phyloP scores from a whole-genome alignment of 1,140 invertebrate species.

The Elysia chlorotica region DNA sequence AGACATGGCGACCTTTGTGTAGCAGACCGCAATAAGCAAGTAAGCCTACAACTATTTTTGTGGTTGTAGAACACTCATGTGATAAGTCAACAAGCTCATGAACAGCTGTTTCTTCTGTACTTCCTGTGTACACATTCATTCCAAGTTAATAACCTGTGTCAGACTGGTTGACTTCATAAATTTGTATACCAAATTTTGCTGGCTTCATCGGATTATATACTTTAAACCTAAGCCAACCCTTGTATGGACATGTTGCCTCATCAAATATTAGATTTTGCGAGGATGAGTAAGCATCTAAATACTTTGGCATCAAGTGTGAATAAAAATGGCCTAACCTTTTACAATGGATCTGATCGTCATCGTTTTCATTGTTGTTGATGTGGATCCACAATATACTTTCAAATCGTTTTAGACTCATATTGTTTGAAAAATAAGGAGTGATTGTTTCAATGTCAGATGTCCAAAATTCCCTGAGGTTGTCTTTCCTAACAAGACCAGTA shows the following conservation, averaged over 20 bases:
- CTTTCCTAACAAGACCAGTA: not conserved
- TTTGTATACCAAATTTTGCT: slow-evolving; percentile 25
- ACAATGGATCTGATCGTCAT: slow-evolving; percentile 11
- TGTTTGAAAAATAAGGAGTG: slow-evolving; percentile 20
- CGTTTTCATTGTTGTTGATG: slow-evolving; percentile 11
- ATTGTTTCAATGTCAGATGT: not conserved
- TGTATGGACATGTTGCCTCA: slow-evolving; percentile 32
- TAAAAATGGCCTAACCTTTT: slow-evolving; percentile 23
- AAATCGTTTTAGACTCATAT: slow-evolving; percentile 21
- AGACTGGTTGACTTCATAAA: slow-evolving; percentile 24
- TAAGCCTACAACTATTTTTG: slow-evolving; percentile 18
- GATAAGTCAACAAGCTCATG: slow-evolving; percentile 8
- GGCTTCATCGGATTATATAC: slow-evolving; percentile 32
- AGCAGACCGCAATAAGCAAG: slow-evolving; percentile 23
- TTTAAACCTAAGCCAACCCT: slow-evolving; percentile 20
- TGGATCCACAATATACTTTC: slow-evolving; percentile 17
- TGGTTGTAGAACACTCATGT: slow-evolving; percentile 12
- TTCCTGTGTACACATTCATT: slow-evolving; percentile 21
- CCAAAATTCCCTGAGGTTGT: not conserved
- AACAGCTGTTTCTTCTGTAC: not conserved
- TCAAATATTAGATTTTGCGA: slow-evolving; percentile 26
- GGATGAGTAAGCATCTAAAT: slow-evolving; percentile 23
- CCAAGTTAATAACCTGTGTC: slow-evolving; percentile 21
- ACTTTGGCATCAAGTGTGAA: slow-evolving; percentile 3
- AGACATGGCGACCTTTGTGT: slow-evolving; percentile 26